Evolutionary conservation across 2,888 invertebrate species (phyloP).

Genomic region (Phyllotreta striolata): DNA sequence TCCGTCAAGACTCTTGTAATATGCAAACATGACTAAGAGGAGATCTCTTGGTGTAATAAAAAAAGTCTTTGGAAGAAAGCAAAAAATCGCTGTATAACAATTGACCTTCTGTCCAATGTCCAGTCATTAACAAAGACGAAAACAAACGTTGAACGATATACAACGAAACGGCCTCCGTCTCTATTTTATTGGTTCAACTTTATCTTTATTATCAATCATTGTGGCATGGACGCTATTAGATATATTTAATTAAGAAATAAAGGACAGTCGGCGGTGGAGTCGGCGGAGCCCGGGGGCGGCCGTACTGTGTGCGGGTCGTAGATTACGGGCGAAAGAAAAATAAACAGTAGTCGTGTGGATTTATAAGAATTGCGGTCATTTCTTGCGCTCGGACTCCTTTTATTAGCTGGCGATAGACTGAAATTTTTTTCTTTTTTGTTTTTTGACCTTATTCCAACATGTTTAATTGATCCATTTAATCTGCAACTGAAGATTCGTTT

Average conservation of each 20-base stretch:
- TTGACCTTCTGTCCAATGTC: slow-evolving; percentile 2
- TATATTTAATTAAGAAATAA: slow-evolving; percentile 54
- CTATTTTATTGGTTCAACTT: slow-evolving; percentile 42
- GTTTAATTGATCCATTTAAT: too few relatives aligned
- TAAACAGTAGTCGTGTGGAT: slow-evolving; percentile 49
- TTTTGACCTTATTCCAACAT: neutral
- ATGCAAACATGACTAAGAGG: too few relatives aligned
- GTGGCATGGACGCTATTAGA: slow-evolving; percentile 42
- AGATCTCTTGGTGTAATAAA: slow-evolving; percentile 1
- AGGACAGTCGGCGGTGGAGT: slow-evolving; percentile 47
- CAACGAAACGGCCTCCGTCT: slow-evolving; percentile 12
- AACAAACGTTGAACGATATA: slow-evolving; percentile 22
- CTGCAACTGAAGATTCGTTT: too few relatives aligned
- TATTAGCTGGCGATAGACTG: slow-evolving; percentile 41
- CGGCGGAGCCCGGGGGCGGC: slow-evolving; percentile 45
- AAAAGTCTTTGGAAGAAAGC: neutral
- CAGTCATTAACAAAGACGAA: slow-evolving; percentile 27
- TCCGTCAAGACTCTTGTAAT: too few relatives aligned
- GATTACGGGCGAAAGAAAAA: slow-evolving; percentile 48
- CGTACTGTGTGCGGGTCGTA: slow-evolving; percentile 39
- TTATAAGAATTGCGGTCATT: slow-evolving; percentile 47
- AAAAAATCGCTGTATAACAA: slow-evolving; percentile 3
- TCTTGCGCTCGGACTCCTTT: slow-evolving; percentile 37
- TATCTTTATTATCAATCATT: slow-evolving; percentile 45
- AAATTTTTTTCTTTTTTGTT: slow-evolving; percentile 12